Base-by-base conservation (phyloP, 1,140 invertebrate species). In the Leptestheria dahalacensis region DNA sequence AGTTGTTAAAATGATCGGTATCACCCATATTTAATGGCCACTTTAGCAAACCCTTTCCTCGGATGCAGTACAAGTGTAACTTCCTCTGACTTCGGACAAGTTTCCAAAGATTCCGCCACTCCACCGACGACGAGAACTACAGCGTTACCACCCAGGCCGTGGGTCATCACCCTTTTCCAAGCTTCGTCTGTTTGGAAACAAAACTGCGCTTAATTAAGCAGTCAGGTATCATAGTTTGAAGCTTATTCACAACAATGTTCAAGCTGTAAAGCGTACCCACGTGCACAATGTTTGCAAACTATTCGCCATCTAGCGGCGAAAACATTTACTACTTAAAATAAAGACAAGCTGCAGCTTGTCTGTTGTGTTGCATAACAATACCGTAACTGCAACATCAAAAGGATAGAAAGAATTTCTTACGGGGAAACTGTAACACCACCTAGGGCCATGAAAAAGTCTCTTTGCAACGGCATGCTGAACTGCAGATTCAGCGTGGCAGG, bases 21-120 rank as follows among this genome's bases (percentile, higher is more conserved):
- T 9, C 68, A 88, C 85, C 90, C 90, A 62, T 85, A 79, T 67
- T 80, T 77, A 54, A 92, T 73, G 2, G 90, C 89, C 29, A 90
- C 67, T 64, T 78, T 82, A 2, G 88, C 74, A 67, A 93, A 94
- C 48, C 90, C 90, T 69, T 86, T 89, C 61, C 69, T 70, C 52
- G 78, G 79, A 62, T 79, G 82, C 1, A 91, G 66, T 47, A 87
- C 76, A 0, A 63, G 21, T 20, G 62, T 61, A 29, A 57, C 59
- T 3, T 62, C 55, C 28, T 65, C 54, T 9, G 57, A 18, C 41
- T 65, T 50, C 2, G 71, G 69, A 64, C 68, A 64, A 10, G 74
- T 71, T 56, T 77, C 75, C 10, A 75, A 73, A 0, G 85, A 80
- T 73, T 94, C 90, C 11, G 83, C 79, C 0, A 88, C 86, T 1